Evolutionary conservation across 2,888 invertebrate genomes (phyloP), one percentile per base, ranked within the genome.

Genomic region (Trachelus iudaicus): DNA sequence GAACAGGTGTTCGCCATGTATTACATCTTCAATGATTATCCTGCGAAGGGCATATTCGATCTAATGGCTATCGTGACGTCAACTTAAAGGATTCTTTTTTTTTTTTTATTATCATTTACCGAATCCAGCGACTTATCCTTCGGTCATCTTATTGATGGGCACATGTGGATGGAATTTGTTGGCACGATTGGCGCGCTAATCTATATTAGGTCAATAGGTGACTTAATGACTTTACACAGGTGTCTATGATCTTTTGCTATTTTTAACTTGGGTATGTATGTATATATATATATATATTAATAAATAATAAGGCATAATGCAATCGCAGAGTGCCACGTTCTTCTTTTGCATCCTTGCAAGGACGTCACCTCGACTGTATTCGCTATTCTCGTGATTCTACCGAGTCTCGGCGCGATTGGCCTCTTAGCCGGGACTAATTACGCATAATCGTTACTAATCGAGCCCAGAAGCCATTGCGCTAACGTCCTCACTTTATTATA

Each of bases 401-500:
- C 0, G 11, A 81, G 78, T n/a, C 81, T 79, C 77, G 77, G 78
- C 81, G 85, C 87, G 88, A 89, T 89, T 87, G 88, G 88, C 83
- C 82, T 85, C 86, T 86, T 88, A 9, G 23, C 15, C 56, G 56
- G 23, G 56, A 56, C 90, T 89, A 89, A 89, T 88, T 88, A 87
- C 84, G 86, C 87, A 86, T 89, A 89, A 90, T 90, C 87, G 86
- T 87, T 88, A 85, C 88, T 88, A 89, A 90, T 90, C 88, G 88
- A 84, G 83, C 86, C 83, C 86, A 85, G 79, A 56, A 56, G 23
- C 56, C 56, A 56, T 23, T 23, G 56, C 56, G 56, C 56, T 56
- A 56, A 23, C 56, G 56, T 56, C 23, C 23, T 81, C 83, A 84
- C 84, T 86, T 87, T 85, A 84, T 87, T 86, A 85, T 89, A 88